Evolutionary conservation across 2,888 invertebrate species (phyloP), one percentile per base, ranked within the genome.

Genomic region (Tenthredo distinguenda): DNA sequence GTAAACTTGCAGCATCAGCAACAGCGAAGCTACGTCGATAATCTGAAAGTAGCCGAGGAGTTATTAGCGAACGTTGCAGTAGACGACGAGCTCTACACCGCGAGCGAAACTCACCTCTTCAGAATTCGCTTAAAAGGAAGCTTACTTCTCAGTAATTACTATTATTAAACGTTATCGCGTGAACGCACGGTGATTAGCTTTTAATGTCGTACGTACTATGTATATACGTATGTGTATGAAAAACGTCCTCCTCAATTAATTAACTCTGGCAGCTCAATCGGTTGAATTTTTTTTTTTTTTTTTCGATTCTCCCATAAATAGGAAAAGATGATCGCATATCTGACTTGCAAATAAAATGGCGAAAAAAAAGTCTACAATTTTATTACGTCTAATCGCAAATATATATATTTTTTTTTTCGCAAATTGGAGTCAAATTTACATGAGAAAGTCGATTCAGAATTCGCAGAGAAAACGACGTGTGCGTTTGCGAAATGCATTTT

Each of bases 161-260:
- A 76, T 76, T 47, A 76, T 76, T 76, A 76, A 76, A 76, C 76
- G n/a, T 76, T 76, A 76, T 43, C 76, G 26, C n/a, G 47, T 76
- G 21, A 76, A 76, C 21, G 40, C 9, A 47, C 4, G 21, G 76
- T 37, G 37, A 76, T 76, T 76, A 76, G 18, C 10, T 76, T 47
- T 71, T 71, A 71, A 71, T 71, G 47, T 26, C 76, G n/a, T 7
- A 37, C 26, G 21, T 68, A 26, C 21, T 71, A 9, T 12, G 34
- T 58, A 9, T 10, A 21, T 31, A 15, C 10, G 6, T 65, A 2
- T 34, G 2, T 37, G 18, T n/a, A 71, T 37, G n/a, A 37, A 40
- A n/a, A 71, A 37, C 12, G 18, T 15, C 18, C 10, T 55, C 55
- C 7, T 4, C 26, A 26, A 62, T 62, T 62, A 62, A 62, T 62